These are phyloP conservation scores for Catamblyrhynchus diadema DNA, from an alignment of 2,797 vertebrate species.

Conservation along the genomic window DNA sequence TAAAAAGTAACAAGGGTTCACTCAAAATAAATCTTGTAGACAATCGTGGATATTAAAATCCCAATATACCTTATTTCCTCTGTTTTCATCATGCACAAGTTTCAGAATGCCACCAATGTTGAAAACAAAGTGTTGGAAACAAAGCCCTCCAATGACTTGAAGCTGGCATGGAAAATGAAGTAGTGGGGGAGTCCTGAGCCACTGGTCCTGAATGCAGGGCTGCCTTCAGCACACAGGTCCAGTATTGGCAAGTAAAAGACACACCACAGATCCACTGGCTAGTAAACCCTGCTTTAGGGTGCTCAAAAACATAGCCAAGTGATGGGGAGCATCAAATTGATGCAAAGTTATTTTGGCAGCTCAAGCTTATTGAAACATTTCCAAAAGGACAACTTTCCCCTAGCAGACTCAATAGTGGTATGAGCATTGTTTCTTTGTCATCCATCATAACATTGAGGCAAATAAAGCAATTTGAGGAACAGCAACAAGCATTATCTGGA, in stretches of 20 bases:
- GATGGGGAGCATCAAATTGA: background rate
- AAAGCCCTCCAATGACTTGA: background rate
- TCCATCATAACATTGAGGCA: background rate
- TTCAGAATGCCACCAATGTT: background rate
- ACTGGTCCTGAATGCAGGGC: background rate
- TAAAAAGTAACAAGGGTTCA: background rate
- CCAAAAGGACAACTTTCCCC: background rate
- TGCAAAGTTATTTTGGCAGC: background rate
- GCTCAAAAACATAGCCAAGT: background rate
- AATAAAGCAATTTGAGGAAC: conserved; percentile 15
- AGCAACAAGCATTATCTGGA: conserved; percentile 7
- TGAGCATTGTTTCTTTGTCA: background rate
- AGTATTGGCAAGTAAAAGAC: background rate
- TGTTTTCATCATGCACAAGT: background rate
- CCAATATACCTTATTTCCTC: background rate
- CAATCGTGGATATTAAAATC: background rate
- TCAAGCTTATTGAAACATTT: conserved; percentile 1
- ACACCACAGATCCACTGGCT: background rate
- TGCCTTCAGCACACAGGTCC: background rate
- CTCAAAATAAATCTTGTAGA: background rate
- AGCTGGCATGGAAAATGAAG: background rate
- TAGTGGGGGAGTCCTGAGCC: background rate
- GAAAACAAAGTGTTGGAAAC: background rate
- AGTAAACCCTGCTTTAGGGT: background rate
- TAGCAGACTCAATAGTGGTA: background rate